Percentiles rank a stretch among this genome's conserved stretches.
These are phyloP conservation scores for Strix occidentalis DNA, from an alignment of 2,797 vertebrate genomes.

Conservation along the genomic window DNA sequence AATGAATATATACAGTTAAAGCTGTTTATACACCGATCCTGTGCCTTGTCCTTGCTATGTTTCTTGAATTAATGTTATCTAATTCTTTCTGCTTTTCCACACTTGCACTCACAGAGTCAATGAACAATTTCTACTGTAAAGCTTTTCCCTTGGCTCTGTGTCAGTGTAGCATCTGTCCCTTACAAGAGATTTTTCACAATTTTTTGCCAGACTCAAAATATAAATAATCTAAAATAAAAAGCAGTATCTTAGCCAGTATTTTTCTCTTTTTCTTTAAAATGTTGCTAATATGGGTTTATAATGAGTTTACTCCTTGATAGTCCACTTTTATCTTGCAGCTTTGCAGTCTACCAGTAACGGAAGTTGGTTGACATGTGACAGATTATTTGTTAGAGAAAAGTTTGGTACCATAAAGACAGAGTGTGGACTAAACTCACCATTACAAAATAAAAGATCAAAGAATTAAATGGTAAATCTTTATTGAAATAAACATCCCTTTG, in stretches of 20 bases:
- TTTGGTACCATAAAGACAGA: neutral
- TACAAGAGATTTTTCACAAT: neutral
- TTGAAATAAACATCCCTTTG: neutral
- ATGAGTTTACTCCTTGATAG: neutral
- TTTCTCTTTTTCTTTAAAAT: neutral
- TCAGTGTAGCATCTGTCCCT: neutral
- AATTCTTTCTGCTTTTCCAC: slow-evolving; percentile 28
- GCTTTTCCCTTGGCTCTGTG: neutral
- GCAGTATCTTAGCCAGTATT: neutral
- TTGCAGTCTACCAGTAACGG: neutral
- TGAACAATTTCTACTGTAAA: slow-evolving; percentile 17
- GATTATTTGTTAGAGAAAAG: neutral
- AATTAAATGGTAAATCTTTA: neutral
- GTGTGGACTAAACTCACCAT: neutral
- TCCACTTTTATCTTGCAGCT: neutral
- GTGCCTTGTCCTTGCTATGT: neutral
- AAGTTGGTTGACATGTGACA: neutral
- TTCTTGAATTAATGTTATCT: slow-evolving; percentile 11
- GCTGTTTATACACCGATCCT: neutral
- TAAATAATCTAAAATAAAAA: neutral
- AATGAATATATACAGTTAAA: slow-evolving; percentile 29
- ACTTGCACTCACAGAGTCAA: slow-evolving; percentile 21
- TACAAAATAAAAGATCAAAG: neutral
- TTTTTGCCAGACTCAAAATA: neutral
- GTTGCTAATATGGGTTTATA: neutral